These are phyloP conservation scores for Tricholaema leucomelas DNA, from an alignment of 2,113 vertebrate genomes.

Conservation along the genomic window DNA sequence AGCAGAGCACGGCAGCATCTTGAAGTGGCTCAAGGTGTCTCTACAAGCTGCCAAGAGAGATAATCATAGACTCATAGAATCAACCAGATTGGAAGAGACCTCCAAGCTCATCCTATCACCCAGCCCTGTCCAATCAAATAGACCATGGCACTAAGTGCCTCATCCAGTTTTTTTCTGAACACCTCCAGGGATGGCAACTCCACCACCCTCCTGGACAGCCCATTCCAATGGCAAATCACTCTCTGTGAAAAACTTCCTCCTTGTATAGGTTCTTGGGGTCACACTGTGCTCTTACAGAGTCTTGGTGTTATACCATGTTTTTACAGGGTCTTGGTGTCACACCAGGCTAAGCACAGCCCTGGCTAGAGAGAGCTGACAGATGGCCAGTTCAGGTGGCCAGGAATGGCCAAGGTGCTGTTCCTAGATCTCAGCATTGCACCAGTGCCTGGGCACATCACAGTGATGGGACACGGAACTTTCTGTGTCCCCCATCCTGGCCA, in stretches of 20 bases:
- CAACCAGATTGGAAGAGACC: too few relatives aligned
- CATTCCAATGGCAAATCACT: too few relatives aligned
- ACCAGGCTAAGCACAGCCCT: fast-evolving
- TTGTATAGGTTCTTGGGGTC: neutral
- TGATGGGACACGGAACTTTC: neutral
- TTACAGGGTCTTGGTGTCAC: neutral
- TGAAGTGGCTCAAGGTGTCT: neutral
- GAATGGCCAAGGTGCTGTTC: neutral
- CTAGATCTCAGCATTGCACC: fast-evolving
- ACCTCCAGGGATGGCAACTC: too few relatives aligned
- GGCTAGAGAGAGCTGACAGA: neutral
- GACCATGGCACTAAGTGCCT: too few relatives aligned
- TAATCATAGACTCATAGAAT: too few relatives aligned
- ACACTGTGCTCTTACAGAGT: neutral
- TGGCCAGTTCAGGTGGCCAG: neutral
- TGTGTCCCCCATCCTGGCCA: fast-evolving
- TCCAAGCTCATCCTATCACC: too few relatives aligned
- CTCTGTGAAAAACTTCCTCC: too few relatives aligned
- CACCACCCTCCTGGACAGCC: too few relatives aligned
- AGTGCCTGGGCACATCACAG: neutral
- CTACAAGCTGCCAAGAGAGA: neutral
- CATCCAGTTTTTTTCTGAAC: too few relatives aligned
- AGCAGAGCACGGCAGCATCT: neutral
- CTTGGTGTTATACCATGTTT: too few relatives aligned
- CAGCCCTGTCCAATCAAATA: too few relatives aligned